Base-by-base conservation (phyloP, 2,113 vertebrate genomes). In the Zapus hudsonius region DNA sequence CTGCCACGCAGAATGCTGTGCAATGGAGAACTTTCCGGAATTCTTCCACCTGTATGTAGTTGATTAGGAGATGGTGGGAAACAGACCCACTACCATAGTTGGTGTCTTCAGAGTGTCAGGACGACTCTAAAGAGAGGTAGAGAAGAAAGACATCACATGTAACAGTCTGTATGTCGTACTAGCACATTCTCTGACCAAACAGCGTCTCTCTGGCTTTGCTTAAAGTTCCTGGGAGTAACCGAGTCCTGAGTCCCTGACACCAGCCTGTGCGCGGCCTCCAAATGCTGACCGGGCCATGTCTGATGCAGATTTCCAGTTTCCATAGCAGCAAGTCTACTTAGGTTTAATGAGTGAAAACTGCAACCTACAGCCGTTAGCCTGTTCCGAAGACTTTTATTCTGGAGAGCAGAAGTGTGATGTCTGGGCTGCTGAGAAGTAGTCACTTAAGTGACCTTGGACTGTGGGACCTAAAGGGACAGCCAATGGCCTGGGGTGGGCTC, bases 321-420 rank as follows among this genome's bases (percentile, higher is more conserved):
- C 93, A 92, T 89, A 93, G 97, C 94, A 96, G 94, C 95, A 93
- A 66, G 95, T 87, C 87, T 82, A 3, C 0, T 69, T 86, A 25
- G 59, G 80, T 74, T 97, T 96, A 86, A 81, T 64, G 78, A 92
- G 87, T 74, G 86, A 91, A 83, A 90, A 86, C 25, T 80, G 75
- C 69, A 91, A 59, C 63, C 36, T 90, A 44, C 29, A 52, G 33
- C 93, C 42, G 23, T 33, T 63, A 33, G 6, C 72, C 57, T 69
- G 72, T 67, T 73, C 74, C 82, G 52, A 96, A 95, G 79, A 90
- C 84, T 20, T 15, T 96, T 72, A 27, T 74, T 64, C 52, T 4
- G 84, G 82, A 90, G 84, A 40, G 78, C 95, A 93, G 95, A 86
- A 90, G 85, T 92, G 91, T 89, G 84, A 95, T 84, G 8, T 0